A percentile compares a stretch with the other conserved stretches of the same genome.
Conservation (phyloP, 2,797 vertebrate genomes). For the Ibycter americanus region DNA sequence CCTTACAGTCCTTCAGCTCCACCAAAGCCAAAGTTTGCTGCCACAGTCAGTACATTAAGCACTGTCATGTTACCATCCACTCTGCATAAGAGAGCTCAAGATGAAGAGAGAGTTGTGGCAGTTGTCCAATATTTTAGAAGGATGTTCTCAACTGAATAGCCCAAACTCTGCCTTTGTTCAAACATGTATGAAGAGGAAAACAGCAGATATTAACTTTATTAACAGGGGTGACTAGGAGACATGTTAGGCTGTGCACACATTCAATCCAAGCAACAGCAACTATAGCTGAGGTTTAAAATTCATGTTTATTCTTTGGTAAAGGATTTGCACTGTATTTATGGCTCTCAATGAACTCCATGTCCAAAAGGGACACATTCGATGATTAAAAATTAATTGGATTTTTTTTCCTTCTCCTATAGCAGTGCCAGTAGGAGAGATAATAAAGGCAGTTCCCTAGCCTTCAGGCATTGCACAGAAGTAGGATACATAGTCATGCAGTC, state of each 20-base stretch:
- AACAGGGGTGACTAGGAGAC: neutral
- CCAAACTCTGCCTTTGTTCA: neutral
- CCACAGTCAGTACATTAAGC: neutral
- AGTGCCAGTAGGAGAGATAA: neutral
- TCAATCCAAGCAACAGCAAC: neutral
- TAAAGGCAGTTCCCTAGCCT: neutral
- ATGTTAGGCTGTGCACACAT: fast-evolving
- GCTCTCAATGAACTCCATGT: neutral
- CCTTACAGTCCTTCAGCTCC: neutral
- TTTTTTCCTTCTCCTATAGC: neutral
- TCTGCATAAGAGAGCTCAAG: fast-evolving
- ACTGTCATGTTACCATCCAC: too few species aligned
- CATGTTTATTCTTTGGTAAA: neutral
- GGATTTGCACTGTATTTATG: neutral
- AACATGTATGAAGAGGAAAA: neutral
- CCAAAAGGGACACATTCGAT: neutral
- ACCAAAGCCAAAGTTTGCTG: neutral
- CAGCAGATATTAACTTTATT: neutral
- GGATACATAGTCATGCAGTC: neutral
- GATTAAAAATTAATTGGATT: neutral
- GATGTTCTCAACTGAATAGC: neutral
- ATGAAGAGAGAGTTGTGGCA: neutral
- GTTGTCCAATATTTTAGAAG: neutral
- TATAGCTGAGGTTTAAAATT: neutral
- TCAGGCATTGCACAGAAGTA: neutral